A percentile compares a stretch with the other conserved stretches of the same genome.
phyloP scores from a whole-genome alignment of 2,888 invertebrate species.

The Heliothis peltigera region DNA sequence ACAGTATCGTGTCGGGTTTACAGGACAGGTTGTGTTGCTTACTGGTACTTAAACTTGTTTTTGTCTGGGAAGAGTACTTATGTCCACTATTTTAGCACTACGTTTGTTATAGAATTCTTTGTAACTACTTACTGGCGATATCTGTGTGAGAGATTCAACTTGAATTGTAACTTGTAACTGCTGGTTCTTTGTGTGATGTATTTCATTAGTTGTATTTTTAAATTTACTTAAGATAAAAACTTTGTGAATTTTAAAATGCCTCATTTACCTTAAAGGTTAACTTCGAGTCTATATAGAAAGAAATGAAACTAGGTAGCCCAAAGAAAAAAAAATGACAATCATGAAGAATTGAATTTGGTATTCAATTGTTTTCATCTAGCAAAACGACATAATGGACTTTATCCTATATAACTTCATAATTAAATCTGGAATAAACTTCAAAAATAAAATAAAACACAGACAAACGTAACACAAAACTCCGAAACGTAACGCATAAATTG shows the following conservation, averaged over 20 bases:
- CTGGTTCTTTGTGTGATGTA: too few relatives aligned
- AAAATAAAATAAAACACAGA: slow-evolving; percentile 53
- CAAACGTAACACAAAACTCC: slow-evolving; percentile 61
- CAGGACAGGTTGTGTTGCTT: slow-evolving; percentile 48
- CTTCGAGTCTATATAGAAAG: too few relatives aligned
- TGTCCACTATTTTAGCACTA: slow-evolving; percentile 41
- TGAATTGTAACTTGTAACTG: slow-evolving; percentile 3
- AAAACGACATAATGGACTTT: slow-evolving; percentile 14
- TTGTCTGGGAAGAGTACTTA: slow-evolving; percentile 29
- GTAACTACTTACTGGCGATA: background rate
- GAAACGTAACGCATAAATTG: slow-evolving; percentile 59
- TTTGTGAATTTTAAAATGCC: too few relatives aligned
- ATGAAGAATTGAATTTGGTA: background rate
- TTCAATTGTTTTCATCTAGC: background rate
- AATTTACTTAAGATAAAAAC: too few relatives aligned
- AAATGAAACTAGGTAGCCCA: too few relatives aligned
- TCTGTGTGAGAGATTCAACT: background rate
- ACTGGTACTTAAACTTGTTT: slow-evolving; percentile 48
- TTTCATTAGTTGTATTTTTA: too few relatives aligned
- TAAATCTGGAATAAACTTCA: slow-evolving; percentile 30
- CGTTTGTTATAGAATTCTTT: slow-evolving; percentile 21
- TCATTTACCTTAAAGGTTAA: too few relatives aligned
- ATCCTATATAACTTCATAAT: slow-evolving; percentile 36
- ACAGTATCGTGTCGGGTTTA: slow-evolving; percentile 57
- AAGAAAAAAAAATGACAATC: background rate